These are phyloP conservation scores for Thunnus thynnus DNA, from an alignment of 2,113 vertebrate species.

Conservation along the genomic window DNA sequence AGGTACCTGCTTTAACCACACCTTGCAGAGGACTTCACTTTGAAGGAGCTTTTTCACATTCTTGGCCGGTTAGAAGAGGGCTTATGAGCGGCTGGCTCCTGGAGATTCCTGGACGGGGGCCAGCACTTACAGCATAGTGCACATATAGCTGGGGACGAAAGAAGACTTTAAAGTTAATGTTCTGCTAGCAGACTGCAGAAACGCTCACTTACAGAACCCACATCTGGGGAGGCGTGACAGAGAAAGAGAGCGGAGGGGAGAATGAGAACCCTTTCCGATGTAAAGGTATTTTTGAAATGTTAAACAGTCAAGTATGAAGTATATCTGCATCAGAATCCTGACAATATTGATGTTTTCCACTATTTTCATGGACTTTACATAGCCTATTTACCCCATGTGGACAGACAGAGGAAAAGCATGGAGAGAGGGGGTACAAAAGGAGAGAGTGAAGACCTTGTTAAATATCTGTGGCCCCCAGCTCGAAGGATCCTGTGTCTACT, in stretches of 20 bases:
- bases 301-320: slow-evolving; percentile 29
- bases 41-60: slow-evolving; percentile 79
- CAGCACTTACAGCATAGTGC: slow-evolving; percentile 72
- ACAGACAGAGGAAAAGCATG: slow-evolving; percentile 12
- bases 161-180: slow-evolving; percentile 82
- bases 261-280: slow-evolving; percentile 17
- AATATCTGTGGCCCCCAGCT: slow-evolving; percentile 56
- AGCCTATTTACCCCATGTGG: not conserved
- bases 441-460: slow-evolving; percentile 29
- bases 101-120: slow-evolving; percentile 79
- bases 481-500: slow-evolving; percentile 63
- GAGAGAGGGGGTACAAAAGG: not conserved
- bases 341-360: slow-evolving; percentile 22
- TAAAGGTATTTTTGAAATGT: slow-evolving; percentile 37
- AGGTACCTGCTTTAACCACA: slow-evolving; percentile 76
- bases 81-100: slow-evolving; percentile 74
- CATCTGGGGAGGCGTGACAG: slow-evolving; percentile 70
- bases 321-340: slow-evolving; percentile 5
- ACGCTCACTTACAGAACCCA: slow-evolving; percentile 62
- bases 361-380: slow-evolving; percentile 30
- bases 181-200: slow-evolving; percentile 73
- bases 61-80: slow-evolving; percentile 75
- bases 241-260: slow-evolving; percentile 3
- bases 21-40: slow-evolving; percentile 69
- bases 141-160: slow-evolving; percentile 68